Percentiles rank a stretch among this genome's conserved stretches.
Evolutionary conservation across 2,797 vertebrate genomes (phyloP).

Genomic region (Peromyscus attwateri): DNA sequence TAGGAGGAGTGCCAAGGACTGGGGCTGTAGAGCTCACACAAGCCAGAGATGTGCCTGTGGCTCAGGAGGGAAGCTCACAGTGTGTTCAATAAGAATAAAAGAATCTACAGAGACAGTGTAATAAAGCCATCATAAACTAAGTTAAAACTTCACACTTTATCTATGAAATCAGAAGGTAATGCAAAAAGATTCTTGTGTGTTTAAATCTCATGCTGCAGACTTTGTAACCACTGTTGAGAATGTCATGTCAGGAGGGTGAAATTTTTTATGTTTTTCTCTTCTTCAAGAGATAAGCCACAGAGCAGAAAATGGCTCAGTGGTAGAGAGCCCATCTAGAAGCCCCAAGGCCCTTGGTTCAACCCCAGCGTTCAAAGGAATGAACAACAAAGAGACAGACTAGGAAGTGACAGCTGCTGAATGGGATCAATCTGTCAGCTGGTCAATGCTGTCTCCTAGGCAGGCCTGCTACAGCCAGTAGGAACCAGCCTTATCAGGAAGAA

Average conservation of each 20-base stretch:
- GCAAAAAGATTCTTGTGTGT: slow-evolving; percentile 28
- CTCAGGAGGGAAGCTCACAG: not conserved
- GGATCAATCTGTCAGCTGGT: not conserved
- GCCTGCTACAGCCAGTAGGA: not conserved
- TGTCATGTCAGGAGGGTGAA: not conserved
- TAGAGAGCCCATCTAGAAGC: not conserved
- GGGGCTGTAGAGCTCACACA: not conserved
- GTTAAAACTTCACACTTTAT: slow-evolving; percentile 2
- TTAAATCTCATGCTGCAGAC: not conserved
- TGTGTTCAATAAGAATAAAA: not conserved
- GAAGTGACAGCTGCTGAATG: not conserved
- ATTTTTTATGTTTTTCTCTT: not conserved
- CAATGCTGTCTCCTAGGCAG: not conserved
- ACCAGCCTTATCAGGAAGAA: not conserved
- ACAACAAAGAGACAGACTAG: not conserved
- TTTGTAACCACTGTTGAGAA: slow-evolving; percentile 25
- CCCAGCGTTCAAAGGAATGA: not conserved
- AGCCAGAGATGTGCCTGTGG: not conserved
- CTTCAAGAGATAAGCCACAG: not conserved
- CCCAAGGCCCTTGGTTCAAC: not conserved
- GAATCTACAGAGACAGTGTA: not conserved
- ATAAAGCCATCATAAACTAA: slow-evolving; percentile 11
- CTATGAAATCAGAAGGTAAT: not conserved
- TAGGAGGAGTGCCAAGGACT: not conserved
- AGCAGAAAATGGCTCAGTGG: not conserved